Evolutionary conservation across 2,888 invertebrate genomes (phyloP), one percentile per base, ranked within the genome.

Genomic region (Dolomedes plantarius): DNA sequence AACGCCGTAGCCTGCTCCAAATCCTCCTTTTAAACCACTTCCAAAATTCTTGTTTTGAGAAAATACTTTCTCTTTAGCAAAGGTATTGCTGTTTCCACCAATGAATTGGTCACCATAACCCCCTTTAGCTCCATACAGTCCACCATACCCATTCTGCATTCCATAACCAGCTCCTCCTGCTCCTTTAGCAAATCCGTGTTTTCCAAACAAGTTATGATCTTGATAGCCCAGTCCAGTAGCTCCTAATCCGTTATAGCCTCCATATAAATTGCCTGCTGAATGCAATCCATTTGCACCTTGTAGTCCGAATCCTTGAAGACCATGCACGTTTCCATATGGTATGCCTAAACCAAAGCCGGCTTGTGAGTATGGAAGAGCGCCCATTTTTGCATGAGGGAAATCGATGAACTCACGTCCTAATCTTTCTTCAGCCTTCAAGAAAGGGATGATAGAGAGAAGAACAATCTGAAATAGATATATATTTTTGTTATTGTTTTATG

Each of bases 31-130:
- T 1, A 68, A 7, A 32, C 76, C 76, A 68, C 76, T 76, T 23
- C 67, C 76, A 36, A 76, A 76, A 39, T 76, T 67, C 32, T 76
- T 76, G 50, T 76, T 68, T 23, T 76, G 67, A 7, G 76, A 76
- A 68, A 68, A 76, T n/a, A 76, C n/a, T 46, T 67, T 68, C 31
- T 76, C 76, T 16, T 76, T 76, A 1, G 76, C 46, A 50, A 68
- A 76, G 7, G 50, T 76, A 19, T 76, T 76, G 27, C 67, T 76
- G 23, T 76, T 76, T 11, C 76, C 76, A 3, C 76, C 76, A 19
- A 68, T 68, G 27, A 68, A 76, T 31, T 76, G 76, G 41, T 67
- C 64, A 46, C 76, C 76, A 32, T 31, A 76, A 9, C 76, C 76
- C 32, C 67, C 67, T 76, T 68, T 76, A 27, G 64, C 68, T 1